These are phyloP conservation scores for Sylvia atricapilla DNA, from an alignment of 2,113 vertebrate genomes.

Conservation along the genomic window DNA sequence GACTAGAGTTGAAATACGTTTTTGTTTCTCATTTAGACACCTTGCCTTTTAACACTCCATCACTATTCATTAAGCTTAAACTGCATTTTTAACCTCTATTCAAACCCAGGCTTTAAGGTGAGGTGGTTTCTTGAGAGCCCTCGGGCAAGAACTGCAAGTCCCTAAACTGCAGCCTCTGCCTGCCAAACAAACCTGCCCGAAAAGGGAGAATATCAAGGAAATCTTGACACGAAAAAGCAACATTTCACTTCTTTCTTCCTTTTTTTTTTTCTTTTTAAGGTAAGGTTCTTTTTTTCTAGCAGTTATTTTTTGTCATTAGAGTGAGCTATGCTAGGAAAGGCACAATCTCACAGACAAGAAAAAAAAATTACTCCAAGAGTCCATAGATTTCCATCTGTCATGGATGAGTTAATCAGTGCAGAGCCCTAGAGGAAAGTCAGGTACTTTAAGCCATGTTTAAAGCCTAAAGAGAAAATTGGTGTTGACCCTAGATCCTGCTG, in stretches of 20 bases:
- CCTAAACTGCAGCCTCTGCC: not conserved
- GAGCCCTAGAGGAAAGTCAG: not conserved
- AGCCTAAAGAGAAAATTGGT: not conserved
- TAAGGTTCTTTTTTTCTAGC: not conserved
- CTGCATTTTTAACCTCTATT: slow-evolving; percentile 13
- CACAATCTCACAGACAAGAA: not conserved
- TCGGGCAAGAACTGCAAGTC: not conserved
- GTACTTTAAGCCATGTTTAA: not conserved
- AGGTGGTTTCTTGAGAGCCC: not conserved
- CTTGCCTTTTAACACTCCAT: not conserved
- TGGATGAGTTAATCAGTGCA: not conserved
- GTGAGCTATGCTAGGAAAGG: not conserved
- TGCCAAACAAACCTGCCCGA: not conserved
- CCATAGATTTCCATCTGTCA: not conserved
- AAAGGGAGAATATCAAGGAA: not conserved
- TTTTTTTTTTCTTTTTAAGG: not conserved
- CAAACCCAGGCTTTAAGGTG: not conserved
- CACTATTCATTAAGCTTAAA: slow-evolving; percentile 14
- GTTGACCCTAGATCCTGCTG: not conserved
- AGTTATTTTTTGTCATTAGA: not conserved
- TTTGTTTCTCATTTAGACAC: slow-evolving; percentile 2
- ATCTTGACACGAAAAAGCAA: not conserved
- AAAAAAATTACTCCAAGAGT: not conserved
- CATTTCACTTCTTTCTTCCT: not conserved
- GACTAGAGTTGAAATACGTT: not conserved